phyloP scores from a whole-genome alignment of 2,888 invertebrate species.

The Nysson spinosus region DNA sequence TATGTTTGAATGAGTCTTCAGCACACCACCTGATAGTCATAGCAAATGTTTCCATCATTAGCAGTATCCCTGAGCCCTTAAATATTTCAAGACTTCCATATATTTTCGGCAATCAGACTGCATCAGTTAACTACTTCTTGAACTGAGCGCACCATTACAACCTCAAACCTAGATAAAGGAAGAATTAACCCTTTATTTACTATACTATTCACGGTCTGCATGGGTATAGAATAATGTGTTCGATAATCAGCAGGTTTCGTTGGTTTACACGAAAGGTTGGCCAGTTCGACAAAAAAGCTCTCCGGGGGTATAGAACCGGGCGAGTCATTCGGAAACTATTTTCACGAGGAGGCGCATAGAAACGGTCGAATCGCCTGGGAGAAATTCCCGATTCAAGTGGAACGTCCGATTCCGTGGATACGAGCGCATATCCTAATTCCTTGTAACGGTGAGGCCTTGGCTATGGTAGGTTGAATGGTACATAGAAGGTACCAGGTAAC shows the following conservation, averaged over 20 bases:
- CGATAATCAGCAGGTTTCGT: constrained; percentile 15
- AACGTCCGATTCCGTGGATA: constrained; percentile 54
- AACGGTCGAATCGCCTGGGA: constrained; percentile 42
- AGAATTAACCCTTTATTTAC: too few species aligned
- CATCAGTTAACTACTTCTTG: too few species aligned
- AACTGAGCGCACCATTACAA: too few species aligned
- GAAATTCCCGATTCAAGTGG: constrained; percentile 54
- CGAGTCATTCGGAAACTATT: constrained; percentile 46
- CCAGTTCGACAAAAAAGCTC: constrained; percentile 17
- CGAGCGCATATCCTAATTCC: constrained; percentile 57
- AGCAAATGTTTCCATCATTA: too few species aligned
- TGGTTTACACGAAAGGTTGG: not conserved
- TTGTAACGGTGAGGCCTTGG: constrained; percentile 21
- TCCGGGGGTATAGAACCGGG: constrained; percentile 14
- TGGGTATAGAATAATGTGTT: constrained; percentile 14
- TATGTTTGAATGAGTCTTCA: too few species aligned
- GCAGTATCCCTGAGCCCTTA: too few species aligned
- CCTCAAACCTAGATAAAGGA: too few species aligned
- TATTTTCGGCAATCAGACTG: too few species aligned
- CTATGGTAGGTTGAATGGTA: not conserved
- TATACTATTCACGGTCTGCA: constrained; percentile 10
- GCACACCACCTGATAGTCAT: too few species aligned
- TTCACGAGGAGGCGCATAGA: constrained; percentile 29
- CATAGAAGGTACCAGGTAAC: constrained; percentile 12
- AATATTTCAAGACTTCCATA: too few species aligned